Evolutionary conservation across 2,113 vertebrate genomes (phyloP).

Genomic region (Bos javanicus): DNA sequence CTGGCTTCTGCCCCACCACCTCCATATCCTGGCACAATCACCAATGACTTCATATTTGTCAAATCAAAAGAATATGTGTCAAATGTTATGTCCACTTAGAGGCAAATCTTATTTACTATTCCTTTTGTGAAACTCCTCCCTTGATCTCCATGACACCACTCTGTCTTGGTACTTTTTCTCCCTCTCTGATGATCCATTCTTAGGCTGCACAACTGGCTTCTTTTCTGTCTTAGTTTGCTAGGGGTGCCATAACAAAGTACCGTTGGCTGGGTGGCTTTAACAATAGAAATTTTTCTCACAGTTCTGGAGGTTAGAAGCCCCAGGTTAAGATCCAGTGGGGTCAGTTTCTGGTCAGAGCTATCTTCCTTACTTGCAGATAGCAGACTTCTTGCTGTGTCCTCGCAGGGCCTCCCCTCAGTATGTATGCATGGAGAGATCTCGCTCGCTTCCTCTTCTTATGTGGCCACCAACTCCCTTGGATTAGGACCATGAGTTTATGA

Average conservation of each 20-base stretch:
- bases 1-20: background rate
- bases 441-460: background rate
- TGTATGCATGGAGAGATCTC: fast-evolving
- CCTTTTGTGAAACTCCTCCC: background rate
- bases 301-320: background rate
- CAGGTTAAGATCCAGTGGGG: background rate
- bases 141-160: background rate
- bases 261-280: background rate
- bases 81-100: background rate
- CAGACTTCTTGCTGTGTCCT: background rate
- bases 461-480: background rate
- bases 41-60: background rate
- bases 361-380: background rate
- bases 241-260: background rate
- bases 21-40: background rate
- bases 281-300: background rate
- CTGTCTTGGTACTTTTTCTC: background rate
- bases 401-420: background rate
- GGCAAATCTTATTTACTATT: background rate
- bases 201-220: background rate
- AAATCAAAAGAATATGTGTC: background rate
- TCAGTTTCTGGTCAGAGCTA: background rate
- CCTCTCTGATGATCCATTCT: background rate
- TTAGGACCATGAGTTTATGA: background rate
- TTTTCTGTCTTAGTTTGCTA: background rate